A percentile compares a stretch with the other conserved stretches of the same genome.
Conservation (phyloP, 2,113 vertebrate species). For the Hipposideros armiger region DNA sequence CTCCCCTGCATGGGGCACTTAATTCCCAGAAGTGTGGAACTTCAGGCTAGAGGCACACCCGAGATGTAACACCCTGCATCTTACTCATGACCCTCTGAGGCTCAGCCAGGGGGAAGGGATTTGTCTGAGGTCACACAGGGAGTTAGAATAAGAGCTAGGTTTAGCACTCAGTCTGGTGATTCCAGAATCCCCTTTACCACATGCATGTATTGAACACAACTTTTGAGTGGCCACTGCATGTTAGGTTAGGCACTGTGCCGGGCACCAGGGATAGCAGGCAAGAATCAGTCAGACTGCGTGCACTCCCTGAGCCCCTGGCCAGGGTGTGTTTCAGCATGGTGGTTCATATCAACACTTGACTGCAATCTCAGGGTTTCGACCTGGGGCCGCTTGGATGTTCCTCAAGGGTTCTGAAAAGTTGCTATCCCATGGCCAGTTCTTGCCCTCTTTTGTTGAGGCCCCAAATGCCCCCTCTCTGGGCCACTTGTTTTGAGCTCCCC, state of each 20-base stretch:
- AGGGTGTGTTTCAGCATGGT: background rate
- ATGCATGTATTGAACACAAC: background rate
- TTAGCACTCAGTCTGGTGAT: background rate
- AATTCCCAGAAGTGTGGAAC: background rate
- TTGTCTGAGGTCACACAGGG: background rate
- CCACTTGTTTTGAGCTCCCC: background rate
- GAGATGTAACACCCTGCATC: background rate
- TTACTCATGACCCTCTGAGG: background rate
- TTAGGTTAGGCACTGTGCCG: background rate
- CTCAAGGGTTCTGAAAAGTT: conserved; percentile 25
- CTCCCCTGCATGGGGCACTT: background rate
- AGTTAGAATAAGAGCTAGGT: background rate
- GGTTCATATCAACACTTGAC: background rate
- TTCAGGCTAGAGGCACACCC: background rate
- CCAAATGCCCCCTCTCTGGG: background rate
- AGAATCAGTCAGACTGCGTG: background rate
- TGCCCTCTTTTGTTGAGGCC: background rate
- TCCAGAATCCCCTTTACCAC: background rate
- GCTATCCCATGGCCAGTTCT: background rate
- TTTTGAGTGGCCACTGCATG: background rate
- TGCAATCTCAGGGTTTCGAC: background rate
- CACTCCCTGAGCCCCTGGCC: background rate
- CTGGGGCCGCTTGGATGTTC: background rate
- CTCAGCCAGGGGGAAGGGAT: background rate
- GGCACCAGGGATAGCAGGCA: background rate